Base-by-base conservation (phyloP, 2,797 vertebrate genomes). In the Gastrophryne carolinensis region DNA sequence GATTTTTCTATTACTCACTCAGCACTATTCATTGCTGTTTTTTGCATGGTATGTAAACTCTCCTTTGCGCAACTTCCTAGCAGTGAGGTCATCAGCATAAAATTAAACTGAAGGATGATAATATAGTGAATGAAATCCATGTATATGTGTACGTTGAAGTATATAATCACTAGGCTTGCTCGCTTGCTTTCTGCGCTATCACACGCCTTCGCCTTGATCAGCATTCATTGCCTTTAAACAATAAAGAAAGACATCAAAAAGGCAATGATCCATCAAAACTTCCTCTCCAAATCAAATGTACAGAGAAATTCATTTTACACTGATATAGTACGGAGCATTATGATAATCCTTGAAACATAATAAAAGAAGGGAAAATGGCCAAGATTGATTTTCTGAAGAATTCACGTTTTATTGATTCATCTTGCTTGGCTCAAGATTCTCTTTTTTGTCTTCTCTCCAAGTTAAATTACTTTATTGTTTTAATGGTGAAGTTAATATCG, bases 391-490 rank as follows among this genome's bases (percentile, higher is more conserved):
- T 70, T 66, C 35, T 66, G 50, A 61, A 66, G 61, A 53, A 70
- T 66, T 72, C 68, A 70, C 19, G 30, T 78, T 78, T 72, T 66
- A 78, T 78, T 78, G 75, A 78, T 78, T 60, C 32, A 41, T 72
- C 62, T 37, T 58, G 23, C 50, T 26, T 68, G 41, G 41, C 52
- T 60, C 24, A 44, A 64, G 68, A 39, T 17, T 63, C 21, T 66
- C 34, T 69, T 34, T 30, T 53, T 24, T 58, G 19, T 37, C 68
- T 68, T 60, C 60, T 37, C 57, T 78, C 68, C 30, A 50, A 66
- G 61, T 66, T 78, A 78, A 72, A 72, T 72, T 21, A 78, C 75
- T 66, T 76, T 76, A 72, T 72, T 72, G 75, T 78, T 78, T 78
- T 72, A 65, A 66, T 41, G 9, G 68, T 30, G 9, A 68, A 78